Base-by-base conservation (phyloP, 2,797 vertebrate species). In the Phrynocephalus guinanensis region DNA sequence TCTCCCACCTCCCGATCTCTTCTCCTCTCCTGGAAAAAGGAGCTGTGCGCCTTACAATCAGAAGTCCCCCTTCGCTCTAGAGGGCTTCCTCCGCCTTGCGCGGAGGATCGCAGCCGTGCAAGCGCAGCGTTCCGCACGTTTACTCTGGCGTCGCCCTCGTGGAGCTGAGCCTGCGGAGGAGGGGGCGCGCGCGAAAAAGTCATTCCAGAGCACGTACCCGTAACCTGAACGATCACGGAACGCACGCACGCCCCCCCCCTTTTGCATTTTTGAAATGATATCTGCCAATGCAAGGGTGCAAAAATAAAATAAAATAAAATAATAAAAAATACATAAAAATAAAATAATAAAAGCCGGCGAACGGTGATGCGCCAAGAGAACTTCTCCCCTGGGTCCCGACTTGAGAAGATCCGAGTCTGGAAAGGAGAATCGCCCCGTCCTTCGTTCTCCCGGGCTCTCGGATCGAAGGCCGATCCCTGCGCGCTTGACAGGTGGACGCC, bases 311-410 rank as follows among this genome's bases (percentile, higher is more conserved):
- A 60, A 60, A 60, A 10, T 10, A 60, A 60, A 60, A 60, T 8
- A 33, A 33, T 1, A 33, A 33, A 60, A 10, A 60, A 60, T 2
- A 60, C 9, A 60, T 60, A 63, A 63, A 63, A 63, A 63, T 4
- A 63, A 63, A 63, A 63, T 9, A 63, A 63, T 16, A 63, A 20
- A 18, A 18, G 60, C 26, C 5, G 56, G 22, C 0, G 66, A 6
- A 26, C 0, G 13, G 0, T 20, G 70, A 8, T 0, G 81, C 4
- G 60, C 83, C 2, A 16, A 0, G 0, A 6, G 52, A 56, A n/a
- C 6, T 20, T 18, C 24, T 38, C 26, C 30, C 70, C 3, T 67
- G 16, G 28, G 68, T 71, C 16, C 6, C n/a, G 79, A 10, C n/a
- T 70, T 50, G 81, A 30, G 15, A 63, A 84, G 56, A 38, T 73